Percentiles rank a stretch among this genome's conserved stretches.
Conservation (phyloP, 2,888 invertebrate species). For the Liposcelis brunnea region DNA sequence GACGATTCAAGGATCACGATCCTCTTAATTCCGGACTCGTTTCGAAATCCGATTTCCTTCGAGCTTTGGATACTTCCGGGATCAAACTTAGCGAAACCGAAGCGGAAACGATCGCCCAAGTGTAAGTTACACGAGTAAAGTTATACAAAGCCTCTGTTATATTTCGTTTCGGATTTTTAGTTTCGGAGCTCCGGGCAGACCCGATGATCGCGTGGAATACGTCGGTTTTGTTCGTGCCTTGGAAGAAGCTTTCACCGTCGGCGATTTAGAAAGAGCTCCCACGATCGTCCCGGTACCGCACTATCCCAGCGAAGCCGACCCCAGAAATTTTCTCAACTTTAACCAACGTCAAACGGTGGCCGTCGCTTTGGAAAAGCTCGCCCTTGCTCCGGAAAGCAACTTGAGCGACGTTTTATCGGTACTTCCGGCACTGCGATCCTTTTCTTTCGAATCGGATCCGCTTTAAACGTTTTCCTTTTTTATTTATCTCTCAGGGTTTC, state of each 20-base stretch:
- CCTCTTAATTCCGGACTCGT: constrained; percentile 25
- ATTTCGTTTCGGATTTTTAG: constrained; percentile 24
- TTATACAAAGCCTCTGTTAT: constrained; percentile 18
- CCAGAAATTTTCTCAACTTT: constrained; percentile 49
- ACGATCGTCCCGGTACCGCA: constrained; percentile 50
- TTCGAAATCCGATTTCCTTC: constrained; percentile 46
- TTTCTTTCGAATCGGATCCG: constrained; percentile 8
- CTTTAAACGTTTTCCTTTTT: too few relatives aligned
- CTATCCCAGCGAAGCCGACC: constrained; percentile 45
- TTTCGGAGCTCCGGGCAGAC: constrained; percentile 37
- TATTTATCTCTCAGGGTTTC: constrained; percentile 36
- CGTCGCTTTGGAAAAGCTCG: constrained; percentile 47
- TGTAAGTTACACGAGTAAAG: constrained; percentile 33
- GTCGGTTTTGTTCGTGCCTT: constrained; percentile 45
- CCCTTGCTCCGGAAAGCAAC: constrained; percentile 18
- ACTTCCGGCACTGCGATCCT: too few relatives aligned
- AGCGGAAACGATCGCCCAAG: constrained; percentile 50
- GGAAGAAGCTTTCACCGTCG: constrained; percentile 51
- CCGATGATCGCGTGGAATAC: constrained; percentile 31
- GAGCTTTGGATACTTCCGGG: constrained; percentile 47
- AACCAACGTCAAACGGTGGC: constrained; percentile 48
- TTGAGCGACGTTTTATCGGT: constrained; percentile 9
- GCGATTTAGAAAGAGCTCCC: constrained; percentile 46
- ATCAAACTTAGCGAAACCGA: constrained; percentile 47
- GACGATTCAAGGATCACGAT: neutral